Base-by-base conservation (phyloP, 2,888 invertebrate species). In the Agonopterix alstromeriana region DNA sequence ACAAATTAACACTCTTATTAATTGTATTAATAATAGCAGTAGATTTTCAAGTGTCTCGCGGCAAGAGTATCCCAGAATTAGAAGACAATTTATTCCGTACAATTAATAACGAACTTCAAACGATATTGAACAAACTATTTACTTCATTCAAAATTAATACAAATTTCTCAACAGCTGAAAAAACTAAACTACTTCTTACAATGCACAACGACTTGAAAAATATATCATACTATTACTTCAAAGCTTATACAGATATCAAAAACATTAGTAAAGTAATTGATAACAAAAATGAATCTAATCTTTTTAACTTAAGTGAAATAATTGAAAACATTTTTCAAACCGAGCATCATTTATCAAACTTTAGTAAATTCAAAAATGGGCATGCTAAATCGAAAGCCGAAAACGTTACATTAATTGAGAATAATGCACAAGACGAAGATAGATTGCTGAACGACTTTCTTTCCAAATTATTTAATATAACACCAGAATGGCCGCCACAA, bases 161-260 rank as follows among this genome's bases (percentile, higher is more conserved):
- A 10, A 53, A 52, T 9, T 62, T 70, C 47, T 48, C 49, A 10
- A 47, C 50, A 36, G 51, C 51, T 41, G 17, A 52, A 1, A 60
- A 65, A 54, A 51, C 56, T 36, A 54, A 61, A 47, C 48, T 52
- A 3, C 51, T 73, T 12, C 45, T 70, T 36, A 53, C 50, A 35
- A 66, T 72, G 58, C 66, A 71, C 52, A 56, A 55, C 43, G 56
- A 68, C 47, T 57, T 73, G 36, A 62, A 57, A 27, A 59, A 52
- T 12, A 56, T 68, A 42, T 57, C 65, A 27, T 5, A 27, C 1
- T 27, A 27, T 27, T 27, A 27, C 27, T 27, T 27, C 0, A 60
- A 60, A 42, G 63, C 58, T 36, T 63, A 65, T 44, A 61, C 53
- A 50, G 54, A 61, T 48, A 43, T 51, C 2, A 67, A 59, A 48